A percentile compares a stretch with the other conserved stretches of the same genome.
Conservation (phyloP, 2,113 vertebrate species). For the Empidonax alnorum region DNA sequence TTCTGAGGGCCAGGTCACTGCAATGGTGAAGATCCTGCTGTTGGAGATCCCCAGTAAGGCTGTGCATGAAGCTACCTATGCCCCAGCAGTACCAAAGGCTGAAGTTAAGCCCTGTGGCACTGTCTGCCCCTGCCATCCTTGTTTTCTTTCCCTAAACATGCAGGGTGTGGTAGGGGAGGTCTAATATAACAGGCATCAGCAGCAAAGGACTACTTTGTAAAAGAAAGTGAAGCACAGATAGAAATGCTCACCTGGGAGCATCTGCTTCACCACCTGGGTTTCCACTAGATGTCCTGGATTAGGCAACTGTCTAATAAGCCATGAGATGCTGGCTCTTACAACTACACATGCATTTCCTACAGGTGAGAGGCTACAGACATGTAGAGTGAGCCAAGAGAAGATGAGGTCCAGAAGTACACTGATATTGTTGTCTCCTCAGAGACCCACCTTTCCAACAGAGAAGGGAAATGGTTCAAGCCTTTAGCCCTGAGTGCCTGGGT, state of each 20-base stretch:
- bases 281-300: not conserved
- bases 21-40: not conserved
- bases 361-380: not conserved
- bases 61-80: not conserved
- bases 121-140: not conserved
- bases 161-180: not conserved
- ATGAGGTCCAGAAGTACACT: not conserved
- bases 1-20: not conserved
- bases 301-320: not conserved
- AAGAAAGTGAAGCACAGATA: not conserved
- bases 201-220: not conserved
- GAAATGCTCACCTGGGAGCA: not conserved
- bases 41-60: not conserved
- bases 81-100: not conserved
- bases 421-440: not conserved
- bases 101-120: not conserved
- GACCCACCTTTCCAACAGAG: not conserved
- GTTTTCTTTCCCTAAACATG: not conserved
- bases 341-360: not conserved
- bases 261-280: not conserved
- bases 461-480: not conserved
- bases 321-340: not conserved
- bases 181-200: not conserved
- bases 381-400: not conserved
- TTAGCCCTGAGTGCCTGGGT: not conserved